These are phyloP conservation scores for Oedothorax gibbosus DNA, from an alignment of 1,140 invertebrate genomes.

Conservation along the genomic window DNA sequence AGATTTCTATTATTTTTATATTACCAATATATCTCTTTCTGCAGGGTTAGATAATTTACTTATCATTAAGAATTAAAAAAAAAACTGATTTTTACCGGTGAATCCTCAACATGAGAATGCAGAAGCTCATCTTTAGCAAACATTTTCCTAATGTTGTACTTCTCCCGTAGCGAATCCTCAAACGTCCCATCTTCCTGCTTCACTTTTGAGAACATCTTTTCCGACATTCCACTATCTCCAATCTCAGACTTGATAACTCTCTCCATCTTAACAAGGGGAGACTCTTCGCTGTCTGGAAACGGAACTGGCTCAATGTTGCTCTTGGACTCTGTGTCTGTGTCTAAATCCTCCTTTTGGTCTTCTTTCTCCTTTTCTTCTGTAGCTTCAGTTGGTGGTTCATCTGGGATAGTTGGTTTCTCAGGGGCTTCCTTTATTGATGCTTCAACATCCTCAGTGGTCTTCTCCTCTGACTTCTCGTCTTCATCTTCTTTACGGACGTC, in stretches of 20 bases:
- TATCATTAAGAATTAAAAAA: background rate
- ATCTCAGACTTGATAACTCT: slow-evolving; percentile 45
- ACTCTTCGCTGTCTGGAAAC: slow-evolving; percentile 66
- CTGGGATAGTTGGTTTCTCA: background rate
- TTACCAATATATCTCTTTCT: no score
- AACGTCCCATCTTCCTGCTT: slow-evolving; percentile 47
- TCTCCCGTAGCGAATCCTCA: slow-evolving; percentile 34
- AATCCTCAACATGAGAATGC: slow-evolving; percentile 50
- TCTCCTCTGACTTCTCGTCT: slow-evolving; percentile 63
- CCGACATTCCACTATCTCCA: slow-evolving; percentile 59
- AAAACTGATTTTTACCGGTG: slow-evolving; percentile 14
- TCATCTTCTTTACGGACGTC: slow-evolving; percentile 64
- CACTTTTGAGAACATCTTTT: slow-evolving; percentile 27
- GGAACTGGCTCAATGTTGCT: slow-evolving; percentile 12
- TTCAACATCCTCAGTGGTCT: slow-evolving; percentile 72
- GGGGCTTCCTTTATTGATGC: background rate
- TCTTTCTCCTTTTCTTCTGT: slow-evolving; percentile 42
- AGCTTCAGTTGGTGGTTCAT: background rate
- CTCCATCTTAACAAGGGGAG: slow-evolving; percentile 41
- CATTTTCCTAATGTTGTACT: slow-evolving; percentile 32
- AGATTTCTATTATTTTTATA: no score
- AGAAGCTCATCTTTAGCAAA: slow-evolving; percentile 39
- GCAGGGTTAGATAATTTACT: no score
- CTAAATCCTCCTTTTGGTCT: slow-evolving; percentile 56
- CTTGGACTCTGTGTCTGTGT: slow-evolving; percentile 56